Evolutionary conservation across 2,797 vertebrate genomes (phyloP).

Genomic region (Sternotherus odoratus): DNA sequence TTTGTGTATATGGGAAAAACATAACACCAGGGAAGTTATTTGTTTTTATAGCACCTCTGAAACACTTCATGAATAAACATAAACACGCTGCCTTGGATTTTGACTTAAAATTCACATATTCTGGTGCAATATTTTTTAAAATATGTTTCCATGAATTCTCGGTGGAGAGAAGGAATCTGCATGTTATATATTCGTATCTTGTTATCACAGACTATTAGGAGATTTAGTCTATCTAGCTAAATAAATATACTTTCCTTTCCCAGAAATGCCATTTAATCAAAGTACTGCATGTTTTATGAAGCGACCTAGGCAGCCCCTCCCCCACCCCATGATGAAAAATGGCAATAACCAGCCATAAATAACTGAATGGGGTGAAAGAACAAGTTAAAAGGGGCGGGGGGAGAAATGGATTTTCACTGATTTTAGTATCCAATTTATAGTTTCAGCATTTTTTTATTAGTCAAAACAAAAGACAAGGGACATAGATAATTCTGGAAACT

Average conservation of each 20-base stretch:
- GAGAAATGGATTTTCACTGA: neutral
- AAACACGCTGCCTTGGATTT: neutral
- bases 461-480: neutral
- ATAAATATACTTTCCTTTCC: neutral
- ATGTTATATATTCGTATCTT: neutral
- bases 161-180: neutral
- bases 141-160: neutral
- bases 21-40: slow-evolving; percentile 32
- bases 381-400: neutral
- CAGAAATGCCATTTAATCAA: slow-evolving; percentile 20
- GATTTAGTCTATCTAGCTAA: neutral
- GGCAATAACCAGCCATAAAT: neutral
- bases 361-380: neutral
- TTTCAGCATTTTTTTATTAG: neutral
- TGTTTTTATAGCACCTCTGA: neutral
- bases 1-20: neutral
- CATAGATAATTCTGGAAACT: neutral
- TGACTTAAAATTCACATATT: slow-evolving; percentile 7
- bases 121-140: neutral
- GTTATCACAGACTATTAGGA: neutral
- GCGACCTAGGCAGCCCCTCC: neutral
- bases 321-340: fast-evolving
- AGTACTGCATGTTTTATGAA: neutral
- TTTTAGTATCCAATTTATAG: neutral
- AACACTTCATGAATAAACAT: slow-evolving; percentile 30